Evolutionary conservation across 2,888 invertebrate species (phyloP), one percentile per base, ranked within the genome.

Genomic region (Lobophora halterata): DNA sequence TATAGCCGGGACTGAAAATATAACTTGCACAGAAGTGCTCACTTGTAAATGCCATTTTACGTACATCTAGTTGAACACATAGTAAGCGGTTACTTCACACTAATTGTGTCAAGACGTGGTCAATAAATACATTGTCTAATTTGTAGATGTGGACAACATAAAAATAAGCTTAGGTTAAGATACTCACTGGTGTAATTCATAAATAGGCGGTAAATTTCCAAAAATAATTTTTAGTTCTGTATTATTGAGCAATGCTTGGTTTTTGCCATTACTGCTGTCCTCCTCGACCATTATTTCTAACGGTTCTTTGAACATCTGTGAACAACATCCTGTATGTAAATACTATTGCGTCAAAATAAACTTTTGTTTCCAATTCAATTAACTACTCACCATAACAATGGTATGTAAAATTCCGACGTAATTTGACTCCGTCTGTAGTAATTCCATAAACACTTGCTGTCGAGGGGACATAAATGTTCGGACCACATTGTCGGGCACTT

Each of bases 351-450:
- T 14, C 3, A 14, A 14, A 14, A 14, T 5, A 3, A 3, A 14
- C 9, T 5, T 3, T 6, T 31, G 6, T 5, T 13, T 7, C n/a
- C 3, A 23, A 17, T n/a, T 25, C 29, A 29, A 38, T 30, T 1
- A 13, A 18, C 27, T 47, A 60, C 81, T 71, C 80, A 96, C 98
- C 77, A 92, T 95, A 70, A 97, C 92, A 65, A 99, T 96, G 19
- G 97, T 97, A 61, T 95, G 92, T 59, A 99, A 90, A 68, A 99
- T 97, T 46, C 94, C 94, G 43, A 99, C 97, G 79, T 99, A 99
- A 89, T 99, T 99, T 42, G 93, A 95, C 81, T 99, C 99, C 1
- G 99, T 99, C 79, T 97, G 96, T 49, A 96, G 91, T 60, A 99
- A 90, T 82, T 99, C 99, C 82, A 95, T 91, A 73, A 95, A 95